Percentiles rank a stretch among this genome's conserved stretches.
These are phyloP conservation scores for Macquaria ambigua DNA, from an alignment of 2,113 vertebrate genomes.

Conservation along the genomic window DNA sequence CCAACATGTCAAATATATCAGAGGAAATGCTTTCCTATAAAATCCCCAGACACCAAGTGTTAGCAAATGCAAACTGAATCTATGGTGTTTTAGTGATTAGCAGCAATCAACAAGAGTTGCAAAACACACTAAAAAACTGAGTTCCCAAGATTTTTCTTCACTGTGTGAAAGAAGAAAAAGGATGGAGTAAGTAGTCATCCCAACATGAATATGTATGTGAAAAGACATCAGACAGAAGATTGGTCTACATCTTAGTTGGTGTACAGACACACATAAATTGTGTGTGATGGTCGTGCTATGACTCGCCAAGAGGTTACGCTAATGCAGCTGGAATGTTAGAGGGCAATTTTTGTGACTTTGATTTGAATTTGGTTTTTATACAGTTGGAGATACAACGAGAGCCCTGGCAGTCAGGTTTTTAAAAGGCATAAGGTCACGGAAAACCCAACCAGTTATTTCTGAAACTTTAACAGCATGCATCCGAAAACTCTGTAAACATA, in stretches of 20 bases:
- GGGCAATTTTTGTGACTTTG: neutral
- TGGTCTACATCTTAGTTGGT: neutral
- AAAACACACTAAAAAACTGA: too few relatives aligned
- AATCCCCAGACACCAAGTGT: neutral
- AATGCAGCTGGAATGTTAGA: neutral
- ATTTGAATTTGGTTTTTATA: neutral
- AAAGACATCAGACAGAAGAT: neutral
- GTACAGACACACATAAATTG: neutral
- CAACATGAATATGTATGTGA: neutral
- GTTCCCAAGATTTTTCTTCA: neutral
- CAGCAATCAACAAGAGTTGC: too few relatives aligned
- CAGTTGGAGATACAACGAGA: neutral
- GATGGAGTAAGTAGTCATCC: too few relatives aligned
- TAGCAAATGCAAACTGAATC: neutral
- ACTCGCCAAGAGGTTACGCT: neutral
- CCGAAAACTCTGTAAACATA: neutral
- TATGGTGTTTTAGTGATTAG: too few relatives aligned
- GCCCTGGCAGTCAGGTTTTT: neutral
- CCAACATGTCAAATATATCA: too few relatives aligned
- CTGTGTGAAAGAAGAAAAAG: neutral
- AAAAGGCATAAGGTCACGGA: neutral
- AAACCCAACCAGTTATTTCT: neutral
- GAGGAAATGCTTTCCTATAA: too few relatives aligned
- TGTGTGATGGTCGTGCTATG: neutral
- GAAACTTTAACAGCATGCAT: neutral